A percentile compares a stretch with the other conserved stretches of the same genome.
phyloP scores from a whole-genome alignment of 2,888 invertebrate genomes.

The Invenusta paracnida region DNA sequence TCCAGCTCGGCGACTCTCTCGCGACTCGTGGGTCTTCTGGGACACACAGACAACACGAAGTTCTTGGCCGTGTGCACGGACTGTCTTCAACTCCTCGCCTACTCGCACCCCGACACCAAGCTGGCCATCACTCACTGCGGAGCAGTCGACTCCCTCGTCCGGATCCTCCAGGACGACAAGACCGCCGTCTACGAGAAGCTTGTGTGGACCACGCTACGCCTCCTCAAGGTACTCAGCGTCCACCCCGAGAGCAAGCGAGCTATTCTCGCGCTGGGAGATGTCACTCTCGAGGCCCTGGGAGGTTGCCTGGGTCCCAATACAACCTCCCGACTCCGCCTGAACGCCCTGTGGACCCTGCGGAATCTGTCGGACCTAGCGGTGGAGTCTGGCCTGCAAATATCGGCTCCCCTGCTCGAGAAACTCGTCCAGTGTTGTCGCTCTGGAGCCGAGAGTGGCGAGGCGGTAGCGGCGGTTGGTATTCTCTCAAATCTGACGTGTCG shows the following conservation, averaged over 20 bases:
- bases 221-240: constrained; percentile 17
- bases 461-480: not conserved
- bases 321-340: not conserved
- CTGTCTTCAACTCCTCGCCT: constrained; percentile 92
- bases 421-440: not conserved
- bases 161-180: not conserved
- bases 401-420: not conserved
- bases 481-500: not conserved
- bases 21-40: constrained; percentile 82
- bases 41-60: constrained; percentile 89
- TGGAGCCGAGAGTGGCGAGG: not conserved
- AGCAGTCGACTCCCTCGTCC: not conserved
- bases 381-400: not conserved
- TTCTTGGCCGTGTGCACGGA: constrained; percentile 96
- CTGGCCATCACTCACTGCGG: constrained; percentile 48
- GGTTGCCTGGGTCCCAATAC: not conserved
- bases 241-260: not conserved
- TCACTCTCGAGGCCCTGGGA: not conserved
- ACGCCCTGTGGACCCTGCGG: constrained; percentile 7
- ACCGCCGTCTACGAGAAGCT: not conserved
- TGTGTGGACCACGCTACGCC: not conserved
- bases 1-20: not conserved
- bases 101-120: constrained; percentile 95
- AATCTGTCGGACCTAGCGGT: not conserved
- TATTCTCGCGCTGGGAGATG: not conserved